Evolutionary conservation across 2,797 vertebrate genomes (phyloP).

Genomic region (Ptychobarbus kaznakovi): DNA sequence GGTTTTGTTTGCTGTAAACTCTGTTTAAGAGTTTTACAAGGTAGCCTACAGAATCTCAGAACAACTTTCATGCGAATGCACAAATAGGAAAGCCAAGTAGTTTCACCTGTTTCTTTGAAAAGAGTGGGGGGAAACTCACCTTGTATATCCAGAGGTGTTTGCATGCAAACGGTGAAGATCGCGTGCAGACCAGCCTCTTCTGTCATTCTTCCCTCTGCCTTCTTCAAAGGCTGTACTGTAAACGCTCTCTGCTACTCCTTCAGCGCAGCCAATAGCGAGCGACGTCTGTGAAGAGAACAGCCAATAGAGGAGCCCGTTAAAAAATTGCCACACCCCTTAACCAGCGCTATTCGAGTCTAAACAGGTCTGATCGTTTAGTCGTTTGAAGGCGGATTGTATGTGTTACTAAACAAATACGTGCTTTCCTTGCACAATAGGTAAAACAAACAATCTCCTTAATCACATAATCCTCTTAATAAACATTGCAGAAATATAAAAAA

Average conservation of each 20-base stretch:
- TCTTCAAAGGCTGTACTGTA: conserved; percentile 39
- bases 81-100: not conserved
- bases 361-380: not conserved
- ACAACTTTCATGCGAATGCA: not conserved
- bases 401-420: not conserved
- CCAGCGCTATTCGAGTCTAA: not conserved
- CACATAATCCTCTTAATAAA: not conserved
- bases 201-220: not conserved
- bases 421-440: not conserved
- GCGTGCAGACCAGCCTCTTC: not conserved
- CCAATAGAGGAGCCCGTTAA: conserved; percentile 8
- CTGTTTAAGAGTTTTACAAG: not conserved
- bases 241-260: conserved; percentile 14
- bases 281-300: not conserved
- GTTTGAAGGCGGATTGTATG: not conserved
- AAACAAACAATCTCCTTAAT: not conserved
- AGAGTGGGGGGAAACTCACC: conserved; percentile 3
- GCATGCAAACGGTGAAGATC: not conserved
- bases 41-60: not conserved
- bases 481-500: not conserved
- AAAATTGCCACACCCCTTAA: not conserved
- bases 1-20: not conserved
- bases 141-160: not conserved
- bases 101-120: not conserved
- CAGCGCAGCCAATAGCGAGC: conserved; percentile 12